Evolutionary conservation across 2,797 vertebrate species (phyloP).

Genomic region (Eremophila alpestris): DNA sequence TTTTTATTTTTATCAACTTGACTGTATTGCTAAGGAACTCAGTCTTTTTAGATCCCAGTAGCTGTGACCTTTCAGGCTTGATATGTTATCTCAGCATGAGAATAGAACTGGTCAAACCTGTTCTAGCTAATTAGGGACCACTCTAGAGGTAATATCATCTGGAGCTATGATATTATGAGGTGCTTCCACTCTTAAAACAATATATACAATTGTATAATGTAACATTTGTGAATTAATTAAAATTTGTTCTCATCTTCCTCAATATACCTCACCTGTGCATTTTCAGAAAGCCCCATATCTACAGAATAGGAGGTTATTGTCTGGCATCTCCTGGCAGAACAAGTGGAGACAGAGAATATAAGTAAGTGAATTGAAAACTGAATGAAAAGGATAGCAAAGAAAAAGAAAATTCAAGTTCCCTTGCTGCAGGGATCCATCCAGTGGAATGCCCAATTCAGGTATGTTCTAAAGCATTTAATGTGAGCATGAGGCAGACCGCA

Average conservation of each 20-base stretch:
- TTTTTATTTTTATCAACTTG: not conserved
- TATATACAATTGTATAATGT: not conserved
- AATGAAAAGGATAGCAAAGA: constrained; percentile 20
- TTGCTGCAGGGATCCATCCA: not conserved
- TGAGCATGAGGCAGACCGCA: not conserved
- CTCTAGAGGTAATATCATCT: not conserved
- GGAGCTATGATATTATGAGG: not conserved
- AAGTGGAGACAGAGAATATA: not conserved
- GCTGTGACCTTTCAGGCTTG: not conserved
- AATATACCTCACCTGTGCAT: not conserved
- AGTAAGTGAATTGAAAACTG: constrained; percentile 24
- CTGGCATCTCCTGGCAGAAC: not conserved
- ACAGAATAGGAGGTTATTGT: not conserved
- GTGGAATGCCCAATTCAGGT: not conserved
- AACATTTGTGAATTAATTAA: constrained; percentile 44
- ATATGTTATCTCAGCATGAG: not conserved
- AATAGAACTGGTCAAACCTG: not conserved
- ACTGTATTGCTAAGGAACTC: not conserved
- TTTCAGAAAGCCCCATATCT: constrained; percentile 46
- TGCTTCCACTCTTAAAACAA: not conserved
- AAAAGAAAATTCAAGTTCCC: constrained; percentile 2
- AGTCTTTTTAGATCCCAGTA: not conserved
- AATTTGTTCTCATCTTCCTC: constrained; percentile 22
- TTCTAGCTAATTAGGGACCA: not conserved
- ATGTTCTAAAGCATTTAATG: not conserved